Evolutionary conservation across 2,113 vertebrate species (phyloP).

Genomic region (Fregata magnificens): DNA sequence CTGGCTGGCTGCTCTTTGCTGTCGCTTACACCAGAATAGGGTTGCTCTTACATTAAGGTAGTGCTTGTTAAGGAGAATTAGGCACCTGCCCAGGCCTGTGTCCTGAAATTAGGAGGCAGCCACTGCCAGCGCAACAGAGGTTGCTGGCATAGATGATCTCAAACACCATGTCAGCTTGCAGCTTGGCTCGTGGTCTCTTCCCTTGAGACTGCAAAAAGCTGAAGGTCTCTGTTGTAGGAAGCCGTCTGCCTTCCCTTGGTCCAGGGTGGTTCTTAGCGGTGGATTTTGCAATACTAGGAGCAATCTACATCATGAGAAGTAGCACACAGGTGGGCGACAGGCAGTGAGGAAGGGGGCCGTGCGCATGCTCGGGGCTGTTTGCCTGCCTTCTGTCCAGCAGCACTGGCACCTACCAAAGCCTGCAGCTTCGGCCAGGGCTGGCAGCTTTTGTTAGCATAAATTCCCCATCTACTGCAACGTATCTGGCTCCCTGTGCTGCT

Average conservation of each 20-base stretch:
- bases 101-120: background rate
- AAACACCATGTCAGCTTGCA: accelerated
- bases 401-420: background rate
- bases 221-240: background rate
- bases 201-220: background rate
- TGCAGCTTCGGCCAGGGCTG: background rate
- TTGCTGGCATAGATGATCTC: background rate
- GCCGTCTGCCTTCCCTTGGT: background rate
- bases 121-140: accelerated
- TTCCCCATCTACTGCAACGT: background rate
- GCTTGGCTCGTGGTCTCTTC: background rate
- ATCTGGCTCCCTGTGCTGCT: background rate
- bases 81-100: background rate
- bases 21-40: background rate
- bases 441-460: background rate
- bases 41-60: background rate
- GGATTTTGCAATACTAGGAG: background rate
- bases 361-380: accelerated
- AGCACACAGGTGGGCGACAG: background rate
- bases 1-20: background rate
- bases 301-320: too few species aligned
- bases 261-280: too few species aligned
- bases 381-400: background rate
- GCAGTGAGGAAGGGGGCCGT: background rate
- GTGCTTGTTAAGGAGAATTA: background rate